Base-by-base conservation (phyloP, 2,797 vertebrate species). In the Epinephelus awoara region DNA sequence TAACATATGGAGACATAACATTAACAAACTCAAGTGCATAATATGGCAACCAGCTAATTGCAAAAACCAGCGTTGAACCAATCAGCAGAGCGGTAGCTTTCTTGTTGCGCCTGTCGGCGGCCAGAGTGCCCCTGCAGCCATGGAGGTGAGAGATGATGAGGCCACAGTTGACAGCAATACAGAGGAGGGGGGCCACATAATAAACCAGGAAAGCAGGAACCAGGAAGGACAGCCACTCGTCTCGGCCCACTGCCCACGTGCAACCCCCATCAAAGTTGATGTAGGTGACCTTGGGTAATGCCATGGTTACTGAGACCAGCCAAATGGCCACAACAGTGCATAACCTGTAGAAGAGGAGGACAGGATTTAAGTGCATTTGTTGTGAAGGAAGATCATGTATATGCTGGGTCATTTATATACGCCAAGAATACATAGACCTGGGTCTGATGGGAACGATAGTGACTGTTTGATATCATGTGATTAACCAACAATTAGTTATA, bases 231-330 rank as follows among this genome's bases (percentile, higher is more conserved):
- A 95, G 82, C 92, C 94, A 93, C 80, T 94, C 68, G 6, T 86
- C 71, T 21, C 17, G 79, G 7, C 88, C 90, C 23, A 93, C 86
- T 0, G 88, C 90, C 94, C 92, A 94, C 0, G 83, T 95, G 78
- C 93, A 95, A 3, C 92, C 87, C 1, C 85, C 81, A 0, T 91
- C 81, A 23, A 94, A 95, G 81, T 88, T 55, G 67, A 95, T 91
- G 79, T 95, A 95, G 57, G 93, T 95, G 86, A 95, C 92, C 74
- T 95, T 95, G 5, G 91, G 93, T 62, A 95, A 54, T 0, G 92
- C 94, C 94, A 95, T 94, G 67, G 92, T 82, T 14, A 95, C 59
- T 0, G 89, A 93, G 42, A 94, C 85, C 50, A 94, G 66, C 91
- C 93, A 95, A 67, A 95, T 93, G 56, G 79, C 87, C 1, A 83